Evolutionary conservation across 2,888 invertebrate genomes (phyloP), one percentile per base, ranked within the genome.

Genomic region (Patella caerulea): DNA sequence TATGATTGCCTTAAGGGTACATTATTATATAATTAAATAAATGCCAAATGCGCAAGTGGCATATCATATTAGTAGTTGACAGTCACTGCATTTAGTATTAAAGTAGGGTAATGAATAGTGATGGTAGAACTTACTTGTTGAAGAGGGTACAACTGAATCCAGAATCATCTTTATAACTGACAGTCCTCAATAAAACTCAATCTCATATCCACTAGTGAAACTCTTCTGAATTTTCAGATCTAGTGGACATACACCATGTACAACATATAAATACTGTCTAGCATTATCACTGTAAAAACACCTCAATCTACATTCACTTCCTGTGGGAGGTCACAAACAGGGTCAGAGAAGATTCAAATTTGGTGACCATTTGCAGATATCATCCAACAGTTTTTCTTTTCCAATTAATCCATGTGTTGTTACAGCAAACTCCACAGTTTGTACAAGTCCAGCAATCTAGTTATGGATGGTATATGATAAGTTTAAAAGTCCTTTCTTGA

Each of bases 251-350:
- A 65, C 11, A 19, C 19, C 65, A 65, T 24, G 65, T 65, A 19
- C 65, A 65, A 65, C 65, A 65, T 65, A 65, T 65, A 65, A 24
- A 65, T 65, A 65, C 19, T 24, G 65, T 65, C 65, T 65, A 19
- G 65, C 24, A 45, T 65, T 19, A 65, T 65, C 24, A 19, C 24
- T 65, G 24, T 24, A 24, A 65, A 65, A 65, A 65, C 65, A 65
- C 65, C 19, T 12, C 65, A 65, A 65, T 65, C 65, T 24, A 19
- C 19, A 24, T 65, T 65, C 65, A 65, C 65, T 65, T 65, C 65
- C 65, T 65, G 65, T 65, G 65, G 65, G 65, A 65, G 65, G 65
- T 65, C 65, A 65, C 65, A 24, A 24, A 24, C 65, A 65, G 65
- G 65, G 65, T 65, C 65, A 24, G 19, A 65, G 12, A 24, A 65